Conservation (phyloP, 1,140 invertebrate species). For the Panagrolaimus sp. region DNA sequence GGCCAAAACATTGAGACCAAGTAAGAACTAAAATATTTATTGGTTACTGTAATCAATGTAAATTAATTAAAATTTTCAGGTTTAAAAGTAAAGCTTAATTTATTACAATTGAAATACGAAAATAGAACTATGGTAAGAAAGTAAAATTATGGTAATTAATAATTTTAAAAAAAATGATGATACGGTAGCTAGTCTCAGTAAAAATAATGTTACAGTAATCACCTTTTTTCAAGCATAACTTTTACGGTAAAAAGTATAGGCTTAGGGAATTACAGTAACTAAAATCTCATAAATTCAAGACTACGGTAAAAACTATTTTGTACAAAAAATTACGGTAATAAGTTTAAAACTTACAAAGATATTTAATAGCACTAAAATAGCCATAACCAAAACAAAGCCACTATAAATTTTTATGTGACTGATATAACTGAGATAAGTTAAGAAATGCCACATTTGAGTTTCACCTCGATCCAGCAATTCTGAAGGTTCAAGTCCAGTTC, state of each 20-base stretch:
- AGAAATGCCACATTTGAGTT: constrained; percentile 52
- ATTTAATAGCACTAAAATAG: constrained; percentile 47
- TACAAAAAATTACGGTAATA: background rate
- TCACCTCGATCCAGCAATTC: constrained; percentile 48
- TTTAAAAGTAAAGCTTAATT: background rate
- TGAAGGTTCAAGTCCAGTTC: constrained; percentile 43
- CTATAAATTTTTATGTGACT: background rate
- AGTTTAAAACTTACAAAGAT: constrained; percentile 49
- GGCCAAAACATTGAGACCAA: constrained; percentile 48
- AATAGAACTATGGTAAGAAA: background rate
- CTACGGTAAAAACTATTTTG: too few species aligned
- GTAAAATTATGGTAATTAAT: background rate
- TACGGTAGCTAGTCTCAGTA: too few species aligned
- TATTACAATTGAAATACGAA: too few species aligned
- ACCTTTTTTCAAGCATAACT: too few species aligned
- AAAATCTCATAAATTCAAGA: too few species aligned
- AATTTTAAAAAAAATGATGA: too few species aligned
- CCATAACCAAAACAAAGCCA: constrained; percentile 42
- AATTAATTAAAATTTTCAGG: constrained; percentile 15
- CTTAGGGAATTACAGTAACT: too few species aligned
- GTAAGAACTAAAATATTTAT: constrained; percentile 38
- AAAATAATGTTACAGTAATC: too few species aligned
- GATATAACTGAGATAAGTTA: constrained; percentile 25
- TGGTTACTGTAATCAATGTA: background rate
- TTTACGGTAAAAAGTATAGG: too few species aligned